Evolutionary conservation across 2,888 invertebrate species (phyloP), one percentile per base, ranked within the genome.

Genomic region (Epiperipatus broadwayi): DNA sequence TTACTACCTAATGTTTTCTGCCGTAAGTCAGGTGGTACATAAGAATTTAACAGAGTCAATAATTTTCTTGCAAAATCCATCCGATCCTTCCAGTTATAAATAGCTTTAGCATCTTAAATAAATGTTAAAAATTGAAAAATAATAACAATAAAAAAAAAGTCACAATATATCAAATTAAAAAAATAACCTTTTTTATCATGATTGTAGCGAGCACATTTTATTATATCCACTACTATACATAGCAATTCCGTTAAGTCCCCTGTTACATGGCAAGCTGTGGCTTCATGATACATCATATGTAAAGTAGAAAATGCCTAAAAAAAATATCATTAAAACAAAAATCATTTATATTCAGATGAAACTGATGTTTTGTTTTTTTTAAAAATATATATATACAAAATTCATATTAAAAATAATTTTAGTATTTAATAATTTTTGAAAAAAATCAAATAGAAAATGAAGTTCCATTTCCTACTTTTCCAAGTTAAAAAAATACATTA

Each of bases 271-370:
- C 79, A 81, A 1, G 81, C 81, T 5, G 85, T 83, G 10, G 85
- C 85, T 60, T 89, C 87, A 51, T 85, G 83, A 57, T 85, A 78
- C 74, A 89, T 85, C 48, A 81, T 76, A 65, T 87, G 85, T 43
- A 89, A 65, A 46, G 84, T 83, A 61, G 79, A 78, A 52, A 87
- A 70, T 19, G 84, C 81, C 72, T 85, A 66, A 30, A 67, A 66
- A 35, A 21, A 37, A 31, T n/a, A n/a, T n/a, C n/a, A n/a, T n/a
- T n/a, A n/a, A n/a, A n/a, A n/a, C n/a, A n/a, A n/a, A n/a, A n/a
- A n/a, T 37, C n/a, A 12, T 25, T 15, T 10, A 5, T 12, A 15
- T 15, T 12, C 12, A 15, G 5, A 10, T 21, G 10, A 38, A 7
- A 18, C 20, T 28, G 8, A 21, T 37, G 25, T 18, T 14, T 18